Conservation (phyloP, 2,888 invertebrate species). For the Melolontha melolontha region DNA sequence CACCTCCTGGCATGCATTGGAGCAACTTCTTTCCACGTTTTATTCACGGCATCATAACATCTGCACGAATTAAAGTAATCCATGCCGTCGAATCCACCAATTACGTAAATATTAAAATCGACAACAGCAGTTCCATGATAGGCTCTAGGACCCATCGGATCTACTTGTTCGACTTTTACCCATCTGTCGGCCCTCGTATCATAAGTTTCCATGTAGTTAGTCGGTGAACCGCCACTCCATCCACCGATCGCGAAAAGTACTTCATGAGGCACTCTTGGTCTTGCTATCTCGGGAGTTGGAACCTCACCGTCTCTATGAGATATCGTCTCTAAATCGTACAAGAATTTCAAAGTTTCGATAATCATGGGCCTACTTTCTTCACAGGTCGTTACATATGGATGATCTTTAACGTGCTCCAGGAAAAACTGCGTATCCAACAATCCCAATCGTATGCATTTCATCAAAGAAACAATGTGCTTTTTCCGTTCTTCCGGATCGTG, state of each 20-base stretch:
- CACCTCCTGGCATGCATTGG: conserved; percentile 92
- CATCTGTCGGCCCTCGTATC: conserved; percentile 91
- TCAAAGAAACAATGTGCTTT: conserved; percentile 80
- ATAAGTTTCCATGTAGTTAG: conserved; percentile 86
- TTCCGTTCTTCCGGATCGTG: conserved; percentile 79
- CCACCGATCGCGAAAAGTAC: conserved; percentile 80
- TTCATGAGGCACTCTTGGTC: conserved; percentile 88
- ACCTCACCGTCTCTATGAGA: conserved; percentile 84
- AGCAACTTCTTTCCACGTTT: conserved; percentile 87
- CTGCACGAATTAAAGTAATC: conserved; percentile 78
- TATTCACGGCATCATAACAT: conserved; percentile 87
- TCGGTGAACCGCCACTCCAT: conserved; percentile 82
- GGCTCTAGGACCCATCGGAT: conserved; percentile 86
- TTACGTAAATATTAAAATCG: conserved; percentile 85
- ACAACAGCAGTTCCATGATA: conserved; percentile 95
- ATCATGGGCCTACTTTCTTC: conserved; percentile 89
- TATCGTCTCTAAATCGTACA: conserved; percentile 93
- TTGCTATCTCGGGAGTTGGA: conserved; percentile 85
- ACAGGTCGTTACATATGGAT: conserved; percentile 85
- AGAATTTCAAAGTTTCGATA: conserved; percentile 90
- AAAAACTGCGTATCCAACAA: conserved; percentile 91
- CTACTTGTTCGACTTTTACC: conserved; percentile 85
- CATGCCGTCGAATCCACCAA: conserved; percentile 94
- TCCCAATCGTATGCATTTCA: conserved; percentile 83
- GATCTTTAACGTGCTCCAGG: conserved; percentile 89